Evolutionary conservation across 2,888 invertebrate species (phyloP).

Genomic region (Eretmocerus hayati): DNA sequence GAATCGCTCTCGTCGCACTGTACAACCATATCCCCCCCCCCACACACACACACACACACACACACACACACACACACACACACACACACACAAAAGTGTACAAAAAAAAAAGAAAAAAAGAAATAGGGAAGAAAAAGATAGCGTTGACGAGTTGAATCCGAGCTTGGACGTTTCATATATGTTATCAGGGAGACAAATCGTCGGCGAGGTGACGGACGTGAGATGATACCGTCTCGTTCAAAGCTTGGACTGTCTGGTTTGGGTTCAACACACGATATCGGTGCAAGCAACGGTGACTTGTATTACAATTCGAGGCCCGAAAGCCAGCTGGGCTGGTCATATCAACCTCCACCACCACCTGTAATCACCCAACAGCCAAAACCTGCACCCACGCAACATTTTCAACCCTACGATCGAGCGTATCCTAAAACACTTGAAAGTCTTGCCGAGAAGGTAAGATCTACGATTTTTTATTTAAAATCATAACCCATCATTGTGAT

Average conservation of each 20-base stretch:
- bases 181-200: slow-evolving; percentile 54
- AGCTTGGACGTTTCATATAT: no score
- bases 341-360: slow-evolving; percentile 74
- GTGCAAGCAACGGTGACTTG: slow-evolving; percentile 60
- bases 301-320: slow-evolving; percentile 73
- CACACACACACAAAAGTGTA: no score
- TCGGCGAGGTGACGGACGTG: slow-evolving; percentile 68
- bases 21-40: no score
- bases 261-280: slow-evolving; percentile 48
- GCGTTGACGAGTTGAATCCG: no score
- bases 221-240: slow-evolving; percentile 70
- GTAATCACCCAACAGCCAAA: slow-evolving; percentile 90
- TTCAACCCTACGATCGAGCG: slow-evolving; percentile 79
- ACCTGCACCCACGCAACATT: slow-evolving; percentile 63
- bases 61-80: no score
- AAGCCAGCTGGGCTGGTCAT: slow-evolving; percentile 45
- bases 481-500: no score
- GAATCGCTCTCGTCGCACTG: no score
- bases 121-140: no score
- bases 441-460: slow-evolving; percentile 70
- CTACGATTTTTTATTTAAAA: background rate
- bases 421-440: slow-evolving; percentile 86
- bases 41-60: no score
- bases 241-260: slow-evolving; percentile 60
- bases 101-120: no score